Evolutionary conservation across 1,140 invertebrate species (phyloP), one percentile per base, ranked within the genome.

Genomic region (Diplogasteroides magnus): DNA sequence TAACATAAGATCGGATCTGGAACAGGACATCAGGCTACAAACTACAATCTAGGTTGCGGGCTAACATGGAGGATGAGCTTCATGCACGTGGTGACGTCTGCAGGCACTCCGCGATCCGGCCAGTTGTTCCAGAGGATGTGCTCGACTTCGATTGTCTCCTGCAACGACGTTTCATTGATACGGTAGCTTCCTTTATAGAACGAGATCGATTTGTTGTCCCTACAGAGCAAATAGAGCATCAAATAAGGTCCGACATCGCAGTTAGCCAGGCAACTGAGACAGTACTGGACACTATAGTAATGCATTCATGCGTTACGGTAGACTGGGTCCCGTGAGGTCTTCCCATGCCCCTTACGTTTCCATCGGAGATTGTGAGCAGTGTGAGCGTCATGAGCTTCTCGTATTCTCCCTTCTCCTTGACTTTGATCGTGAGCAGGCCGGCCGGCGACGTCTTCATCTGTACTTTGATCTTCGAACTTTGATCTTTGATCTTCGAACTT

Each of bases 71-170:
- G 65, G 1, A 73, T 32, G 31, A 73, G 62, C 19, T 68, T 55
- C 27, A 73, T 25, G 26, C 58, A 15, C 11, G 71, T 68, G 28
- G 69, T 28, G 26, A 60, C 32, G 31, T 56, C 57, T 2, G 60
- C 59, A n/a, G 68, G 68, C 23, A 74, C 72, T 23, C 72, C 72
- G n/a, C 69, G 68, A 62, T 74, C 72, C 29, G 72, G 72, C 72
- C 72, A 74, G 29, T 68, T 69, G 28, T 69, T 67, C 23, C 28
- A 58, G 69, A 56, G 15, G 29, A 56, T 70, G 3, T 63, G 69
- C 61, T 69, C 68, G n/a, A n/a, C 29, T 48, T 26, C 61, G 31
- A 29, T 3, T 13, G 31, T 3, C 27, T 6, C 25, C 64, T 25
- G 26, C n/a, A n/a, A n/a, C n/a, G n/a, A n/a, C 37, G 6, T 48